phyloP scores from a whole-genome alignment of 2,113 vertebrate species.

The Platichthys flesus region DNA sequence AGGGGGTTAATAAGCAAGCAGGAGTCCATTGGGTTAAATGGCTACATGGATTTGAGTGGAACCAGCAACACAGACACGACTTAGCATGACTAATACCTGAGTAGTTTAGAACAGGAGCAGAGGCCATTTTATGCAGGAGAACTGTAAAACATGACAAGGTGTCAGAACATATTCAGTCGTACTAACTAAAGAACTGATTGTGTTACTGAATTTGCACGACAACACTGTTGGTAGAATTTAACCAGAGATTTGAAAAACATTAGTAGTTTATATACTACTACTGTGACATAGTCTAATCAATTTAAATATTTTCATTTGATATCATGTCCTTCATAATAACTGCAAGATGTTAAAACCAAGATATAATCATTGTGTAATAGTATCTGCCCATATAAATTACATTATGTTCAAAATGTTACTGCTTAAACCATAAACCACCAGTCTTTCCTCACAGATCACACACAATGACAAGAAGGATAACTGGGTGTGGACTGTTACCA shows the following conservation, averaged over 20 bases:
- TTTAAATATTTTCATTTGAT: neutral
- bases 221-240: neutral
- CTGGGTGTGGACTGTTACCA: constrained; percentile 14
- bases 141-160: constrained; percentile 86
- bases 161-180: constrained; percentile 31
- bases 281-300: neutral
- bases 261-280: neutral
- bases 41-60: constrained; percentile 3
- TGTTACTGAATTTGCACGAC: too few relatives aligned
- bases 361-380: neutral
- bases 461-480: neutral
- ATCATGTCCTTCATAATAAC: neutral
- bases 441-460: neutral
- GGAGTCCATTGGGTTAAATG: constrained; percentile 35
- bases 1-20: constrained; percentile 52
- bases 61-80: constrained; percentile 25
- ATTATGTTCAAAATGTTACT: constrained; percentile 3
- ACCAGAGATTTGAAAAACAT: neutral
- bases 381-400: constrained; percentile 15
- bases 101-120: constrained; percentile 89
- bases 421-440: constrained; percentile 5
- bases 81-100: constrained; percentile 85
- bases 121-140: constrained; percentile 93
- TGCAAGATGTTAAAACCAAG: neutral
- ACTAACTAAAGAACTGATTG: neutral